Base-by-base conservation (phyloP, 2,888 invertebrate genomes). In the Platycheirus albimanus region DNA sequence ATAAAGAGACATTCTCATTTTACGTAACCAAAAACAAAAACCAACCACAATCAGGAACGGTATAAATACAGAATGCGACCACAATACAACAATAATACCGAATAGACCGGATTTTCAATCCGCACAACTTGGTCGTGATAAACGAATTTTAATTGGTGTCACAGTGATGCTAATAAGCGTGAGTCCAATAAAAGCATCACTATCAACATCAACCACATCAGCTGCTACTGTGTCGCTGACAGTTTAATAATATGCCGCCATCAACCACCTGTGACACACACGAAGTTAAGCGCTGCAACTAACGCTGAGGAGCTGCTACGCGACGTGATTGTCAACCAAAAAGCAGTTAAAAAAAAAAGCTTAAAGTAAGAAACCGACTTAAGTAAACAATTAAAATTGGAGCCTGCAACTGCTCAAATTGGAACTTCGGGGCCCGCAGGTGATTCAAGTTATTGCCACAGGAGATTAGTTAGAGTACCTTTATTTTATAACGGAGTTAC, bases 101-200 rank as follows among this genome's bases (percentile, higher is more conserved):
- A 36, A 54, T 54, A 63, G 54, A 63, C 71, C 63, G 41, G 56
- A 64, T 64, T 77, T 64, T 43, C 56, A 49, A 45, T 61, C 54
- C 38, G 45, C 54, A 11, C 61, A 33, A 64, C 10, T 36, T 33
- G 81, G 61, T 81, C 71, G 81, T 81, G 81, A 77, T 81, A 77
- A 77, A 71, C 67, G 77, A 77, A 83, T 67, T 83, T 83, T 83
- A 83, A 83, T 83, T 83, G 83, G 72, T 78, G 77, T 78, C 78
- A 78, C 83, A 69, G 78, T 67, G 72, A 83, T 83, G 78, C 83
- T 78, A 72, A 78, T 83, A 78, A 83, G 72, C 83, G 69, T 58
- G 56, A 78, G 69, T 74, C 78, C 69, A 78, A 78, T 74, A 78
- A 78, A 83, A 78, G 78, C 83, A 74, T 78, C 78, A 78, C 72